Evolutionary conservation across 2,113 vertebrate genomes (phyloP), one percentile per base, ranked within the genome.

Genomic region (Syngnathus scovelli): DNA sequence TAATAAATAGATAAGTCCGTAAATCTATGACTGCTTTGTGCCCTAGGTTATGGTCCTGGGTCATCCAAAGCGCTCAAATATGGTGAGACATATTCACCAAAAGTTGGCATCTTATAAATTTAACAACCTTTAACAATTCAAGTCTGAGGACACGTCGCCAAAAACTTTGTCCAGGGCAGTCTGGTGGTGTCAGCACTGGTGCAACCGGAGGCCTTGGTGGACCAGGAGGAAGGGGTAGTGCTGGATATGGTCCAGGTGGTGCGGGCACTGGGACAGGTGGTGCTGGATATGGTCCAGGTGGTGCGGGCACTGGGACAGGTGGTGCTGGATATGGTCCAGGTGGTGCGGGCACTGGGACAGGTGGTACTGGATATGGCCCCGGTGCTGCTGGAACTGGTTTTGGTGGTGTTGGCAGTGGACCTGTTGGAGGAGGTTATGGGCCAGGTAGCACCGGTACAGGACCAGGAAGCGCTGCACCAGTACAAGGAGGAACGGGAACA

Each of bases 31-130:
- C 41, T 61, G 55, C 56, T 71, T 52, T 80, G 39, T 65, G 5
- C 5, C 12, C 61, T 19, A 85, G 84, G 82, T 68, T 81, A 79
- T 56, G 83, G 75, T 36, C 64, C 82, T 7, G 74, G 78, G 23
- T 85, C 85, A 64, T 78, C 78, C 48, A 83, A 83, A 79, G 78
- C 83, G 68, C 77, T 67, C 23, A 86, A 86, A 86, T 86, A 87
- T 75, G 82, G 79, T 85, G 60, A 82, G 65, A 39, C 15, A 64
- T 7, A 3, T 48, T 27, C 1, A 52, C 1, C 13, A 2, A 16
- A 66, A 27, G 63, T 69, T 23, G 44, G 4, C 49, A 54, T 66
- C 55, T 13, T 16, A 33, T 36, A 13, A 16, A 36, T 33, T 58
- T 16, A 58, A 67, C 38, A 71, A 5, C 56, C 23, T 74, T 43